Evolutionary conservation across 2,797 vertebrate species (phyloP).

Genomic region (Sitta carolinensis): DNA sequence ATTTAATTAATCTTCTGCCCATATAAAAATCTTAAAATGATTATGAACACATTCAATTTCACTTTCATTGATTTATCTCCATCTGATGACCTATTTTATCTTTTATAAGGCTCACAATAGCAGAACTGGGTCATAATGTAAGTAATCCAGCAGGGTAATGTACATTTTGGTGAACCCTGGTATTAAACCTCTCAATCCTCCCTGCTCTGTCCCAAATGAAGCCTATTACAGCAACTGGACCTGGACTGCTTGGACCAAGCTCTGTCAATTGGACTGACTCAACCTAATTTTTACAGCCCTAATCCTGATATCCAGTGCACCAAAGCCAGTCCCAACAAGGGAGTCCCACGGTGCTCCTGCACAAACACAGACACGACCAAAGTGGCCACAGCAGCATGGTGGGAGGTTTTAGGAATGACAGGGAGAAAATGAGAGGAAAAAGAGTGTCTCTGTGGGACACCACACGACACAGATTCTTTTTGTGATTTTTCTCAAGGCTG

Average conservation of each 20-base stretch:
- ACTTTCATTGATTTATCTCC: slow-evolving; percentile 54
- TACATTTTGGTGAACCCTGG: slow-evolving; percentile 31
- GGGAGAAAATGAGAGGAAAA: fast-evolving
- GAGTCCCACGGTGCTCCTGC: neutral
- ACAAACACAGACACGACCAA: fast-evolving
- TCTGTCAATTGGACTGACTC: neutral
- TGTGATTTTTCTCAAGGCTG: too few relatives aligned
- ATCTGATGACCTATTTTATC: slow-evolving; percentile 65
- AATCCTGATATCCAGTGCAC: neutral
- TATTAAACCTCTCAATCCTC: slow-evolving; percentile 35
- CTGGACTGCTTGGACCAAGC: neutral
- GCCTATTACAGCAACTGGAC: neutral
- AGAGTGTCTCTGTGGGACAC: too few relatives aligned
- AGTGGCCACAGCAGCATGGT: fast-evolving
- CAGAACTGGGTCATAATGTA: slow-evolving; percentile 64
- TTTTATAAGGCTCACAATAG: slow-evolving; percentile 50
- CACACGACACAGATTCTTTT: too few relatives aligned
- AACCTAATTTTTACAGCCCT: neutral
- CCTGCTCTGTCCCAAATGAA: neutral
- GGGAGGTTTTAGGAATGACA: neutral
- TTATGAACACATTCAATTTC: slow-evolving; percentile 53
- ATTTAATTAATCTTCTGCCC: slow-evolving; percentile 31
- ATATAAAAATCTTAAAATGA: slow-evolving; percentile 18
- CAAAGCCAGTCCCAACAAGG: neutral
- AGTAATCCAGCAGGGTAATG: neutral